Evolutionary conservation across 2,888 invertebrate genomes (phyloP), one percentile per base, ranked within the genome.

Genomic region (Drosophila planitibia): DNA sequence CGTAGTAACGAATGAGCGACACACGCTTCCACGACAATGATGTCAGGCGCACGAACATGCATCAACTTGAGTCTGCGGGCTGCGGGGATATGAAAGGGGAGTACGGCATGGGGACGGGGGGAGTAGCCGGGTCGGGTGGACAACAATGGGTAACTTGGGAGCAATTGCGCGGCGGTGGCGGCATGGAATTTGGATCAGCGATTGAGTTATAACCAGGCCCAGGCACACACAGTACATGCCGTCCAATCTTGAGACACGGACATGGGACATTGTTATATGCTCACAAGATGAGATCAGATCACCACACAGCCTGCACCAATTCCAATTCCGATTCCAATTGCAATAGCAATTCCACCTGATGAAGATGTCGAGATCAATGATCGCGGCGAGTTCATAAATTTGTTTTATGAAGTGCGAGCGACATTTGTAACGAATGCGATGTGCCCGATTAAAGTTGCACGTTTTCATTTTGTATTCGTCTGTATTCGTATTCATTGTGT

Each of bases 341-440:
- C 72, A 63, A 53, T 59, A 28, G 37, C 61, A 58, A 54, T 62
- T 69, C 58, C 91, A 88, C 91, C 91, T 88, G 91, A 89, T 91
- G 90, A 91, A 89, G 89, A 91, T 79, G 90, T 91, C 85, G 89
- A 85, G 91, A 89, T 90, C 91, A 90, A 85, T 79, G 89, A 88
- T 88, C 89, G 90, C 86, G 88, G 76, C 85, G 78, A 90, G 91
- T 89, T 91, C 90, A 89, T 89, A 89, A 89, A 91, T 89, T 91
- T 89, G 89, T 91, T 89, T 89, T 91, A 89, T 89, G 91, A 89
- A 89, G 89, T 89, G 89, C 91, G 79, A 88, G 89, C 82, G 91
- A 90, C 89, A 89, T 90, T 89, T 89, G 89, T 91, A 88, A 90
- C 88, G 91, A 88, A 84, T 89, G 82, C 75, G 85, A 88, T 88